Evolutionary conservation across 2,113 vertebrate species (phyloP).

Genomic region (Microtus oregoni): DNA sequence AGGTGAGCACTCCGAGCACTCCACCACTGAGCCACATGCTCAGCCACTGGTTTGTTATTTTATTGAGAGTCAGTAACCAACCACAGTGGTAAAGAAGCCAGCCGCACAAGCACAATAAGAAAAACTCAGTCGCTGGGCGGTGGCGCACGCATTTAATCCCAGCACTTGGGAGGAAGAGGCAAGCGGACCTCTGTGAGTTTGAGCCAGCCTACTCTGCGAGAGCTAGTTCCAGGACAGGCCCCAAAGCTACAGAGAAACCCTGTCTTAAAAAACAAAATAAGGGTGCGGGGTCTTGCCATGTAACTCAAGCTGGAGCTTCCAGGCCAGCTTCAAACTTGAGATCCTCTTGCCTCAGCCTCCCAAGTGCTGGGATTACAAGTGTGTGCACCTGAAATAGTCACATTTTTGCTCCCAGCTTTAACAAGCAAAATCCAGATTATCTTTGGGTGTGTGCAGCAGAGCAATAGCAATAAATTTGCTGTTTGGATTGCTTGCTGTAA

Average conservation of each 20-base stretch:
- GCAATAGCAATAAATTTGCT: neutral
- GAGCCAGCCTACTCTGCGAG: neutral
- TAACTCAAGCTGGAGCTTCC: neutral
- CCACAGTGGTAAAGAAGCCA: neutral
- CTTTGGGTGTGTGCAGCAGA: neutral
- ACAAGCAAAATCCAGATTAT: slow-evolving; percentile 17
- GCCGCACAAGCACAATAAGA: neutral
- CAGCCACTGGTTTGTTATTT: neutral
- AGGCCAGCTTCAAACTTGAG: neutral
- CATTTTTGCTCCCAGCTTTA: slow-evolving; percentile 1
- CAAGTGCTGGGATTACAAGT: neutral
- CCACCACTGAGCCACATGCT: too few relatives aligned
- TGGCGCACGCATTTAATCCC: neutral
- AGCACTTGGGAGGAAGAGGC: neutral
- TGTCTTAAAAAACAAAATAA: neutral
- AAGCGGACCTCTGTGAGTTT: neutral
- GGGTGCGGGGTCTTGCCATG: neutral
- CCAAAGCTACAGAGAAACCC: neutral
- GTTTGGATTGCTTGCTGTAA: neutral
- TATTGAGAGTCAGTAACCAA: neutral
- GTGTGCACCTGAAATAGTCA: neutral
- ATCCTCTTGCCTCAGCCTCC: neutral
- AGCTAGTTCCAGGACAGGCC: neutral
- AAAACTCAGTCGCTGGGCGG: too few relatives aligned
- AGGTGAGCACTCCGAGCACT: neutral